Evolutionary conservation across 2,113 vertebrate genomes (phyloP), one percentile per base, ranked within the genome.

Genomic region (Leptobrachium ailaonicum): DNA sequence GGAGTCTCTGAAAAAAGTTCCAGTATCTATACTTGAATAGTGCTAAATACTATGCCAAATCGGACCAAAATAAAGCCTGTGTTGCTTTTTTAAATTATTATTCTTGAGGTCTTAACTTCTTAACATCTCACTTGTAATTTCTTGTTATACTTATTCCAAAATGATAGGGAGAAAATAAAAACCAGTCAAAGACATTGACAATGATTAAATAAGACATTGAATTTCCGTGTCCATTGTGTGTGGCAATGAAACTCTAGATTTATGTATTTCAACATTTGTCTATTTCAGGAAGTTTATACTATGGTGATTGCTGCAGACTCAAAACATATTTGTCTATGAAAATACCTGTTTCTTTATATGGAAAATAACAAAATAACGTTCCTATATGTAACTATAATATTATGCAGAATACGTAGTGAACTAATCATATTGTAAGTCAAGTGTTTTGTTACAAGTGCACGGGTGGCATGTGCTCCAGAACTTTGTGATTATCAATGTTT

Each of bases 221-320:
- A 50, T 81, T 81, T 81, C 79, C 79, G 79, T 75, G 42, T 75
- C 64, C 13, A 45, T 58, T 68, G 79, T 81, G 79, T 63, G 79
- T 81, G 79, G 79, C 54, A 20, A 68, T 32, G 79, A 56, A 74
- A 75, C 64, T 75, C 71, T 58, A 81, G 79, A 81, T 75, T 32
- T 75, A 81, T 69, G 71, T 13, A 81, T 81, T 81, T 81, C 64
- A 74, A 75, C 71, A 69, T 75, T 81, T 81, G 71, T 75, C 72
- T 71, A 45, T 40, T 81, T 75, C 64, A 74, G 79, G 72, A 81
- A 81, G 79, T 81, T 81, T 74, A 81, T 53, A 32, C 20, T 81
- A 41, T 63, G 72, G 42, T 75, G 79, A 81, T 81, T 81, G 66
- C 64, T 7, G 64, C 32, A 75, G 79, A 81, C 79, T 75, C 40